A percentile compares a stretch with the other conserved stretches of the same genome.
phyloP scores from a whole-genome alignment of 2,113 vertebrate genomes.

The Phylloscopus trochilus region DNA sequence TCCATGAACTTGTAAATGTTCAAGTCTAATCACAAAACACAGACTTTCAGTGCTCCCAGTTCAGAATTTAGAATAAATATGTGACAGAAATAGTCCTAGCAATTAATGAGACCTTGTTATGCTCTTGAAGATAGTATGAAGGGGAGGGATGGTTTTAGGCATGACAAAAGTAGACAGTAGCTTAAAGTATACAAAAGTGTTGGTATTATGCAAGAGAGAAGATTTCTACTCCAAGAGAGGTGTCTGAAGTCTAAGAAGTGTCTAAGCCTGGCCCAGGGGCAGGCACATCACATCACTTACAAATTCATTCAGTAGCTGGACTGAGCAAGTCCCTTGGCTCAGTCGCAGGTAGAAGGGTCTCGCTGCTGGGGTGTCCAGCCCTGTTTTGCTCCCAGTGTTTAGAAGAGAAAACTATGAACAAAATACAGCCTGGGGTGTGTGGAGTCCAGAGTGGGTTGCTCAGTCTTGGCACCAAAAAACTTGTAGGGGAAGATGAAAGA shows the following conservation, averaged over 20 bases:
- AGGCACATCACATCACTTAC: background rate
- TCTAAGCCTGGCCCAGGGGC: background rate
- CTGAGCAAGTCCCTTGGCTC: background rate
- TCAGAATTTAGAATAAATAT: background rate
- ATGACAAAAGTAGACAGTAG: background rate
- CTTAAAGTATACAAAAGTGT: background rate
- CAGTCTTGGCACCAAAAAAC: background rate
- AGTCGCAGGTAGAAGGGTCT: background rate
- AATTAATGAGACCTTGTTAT: background rate
- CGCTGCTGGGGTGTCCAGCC: accelerated
- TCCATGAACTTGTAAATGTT: background rate
- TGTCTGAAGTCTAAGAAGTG: background rate
- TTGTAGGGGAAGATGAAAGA: accelerated
- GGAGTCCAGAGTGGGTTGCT: background rate
- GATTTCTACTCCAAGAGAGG: background rate
- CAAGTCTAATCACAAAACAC: background rate
- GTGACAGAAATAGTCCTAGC: background rate
- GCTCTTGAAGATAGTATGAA: background rate
- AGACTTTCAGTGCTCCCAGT: background rate
- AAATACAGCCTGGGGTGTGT: background rate
- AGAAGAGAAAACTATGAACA: background rate
- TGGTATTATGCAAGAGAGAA: background rate
- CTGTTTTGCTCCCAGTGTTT: background rate
- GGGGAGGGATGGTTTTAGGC: background rate
- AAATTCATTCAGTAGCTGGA: background rate